Conservation (phyloP, 2,888 invertebrate genomes). For the Disparrhopalites patrizii region DNA sequence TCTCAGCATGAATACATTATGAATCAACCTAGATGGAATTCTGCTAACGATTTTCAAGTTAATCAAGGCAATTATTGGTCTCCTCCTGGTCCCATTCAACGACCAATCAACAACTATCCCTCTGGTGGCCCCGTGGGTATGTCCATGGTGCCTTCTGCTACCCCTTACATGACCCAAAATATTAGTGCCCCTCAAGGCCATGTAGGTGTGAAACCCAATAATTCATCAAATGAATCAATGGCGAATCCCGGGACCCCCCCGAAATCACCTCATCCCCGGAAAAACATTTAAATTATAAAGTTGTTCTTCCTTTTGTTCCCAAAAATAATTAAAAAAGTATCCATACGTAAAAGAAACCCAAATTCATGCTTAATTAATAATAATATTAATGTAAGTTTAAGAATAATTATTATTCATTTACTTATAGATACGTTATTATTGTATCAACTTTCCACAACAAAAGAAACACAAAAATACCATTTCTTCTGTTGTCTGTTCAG, state of each 20-base stretch:
- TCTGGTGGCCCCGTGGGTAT: slow-evolving; percentile 20
- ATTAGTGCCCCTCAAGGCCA: slow-evolving; percentile 10
- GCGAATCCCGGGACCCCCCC: slow-evolving; percentile 22
- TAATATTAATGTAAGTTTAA: slow-evolving; percentile 6
- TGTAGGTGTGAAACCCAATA: slow-evolving; percentile 24
- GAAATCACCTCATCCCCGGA: slow-evolving; percentile 18
- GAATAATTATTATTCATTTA: slow-evolving; percentile 1
- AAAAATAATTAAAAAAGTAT: too few species aligned
- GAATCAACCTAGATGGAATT: slow-evolving; percentile 20
- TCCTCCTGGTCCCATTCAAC: slow-evolving; percentile 17
- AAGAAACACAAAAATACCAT: neutral
- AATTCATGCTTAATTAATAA: slow-evolving; percentile 11
- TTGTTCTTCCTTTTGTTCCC: slow-evolving; percentile 14
- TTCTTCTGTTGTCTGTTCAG: too few species aligned
- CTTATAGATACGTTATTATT: too few species aligned
- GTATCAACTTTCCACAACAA: neutral
- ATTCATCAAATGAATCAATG: slow-evolving; percentile 25
- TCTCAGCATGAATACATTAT: slow-evolving; percentile 15
- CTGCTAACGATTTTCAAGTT: slow-evolving; percentile 4
- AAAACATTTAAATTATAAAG: slow-evolving; percentile 6
- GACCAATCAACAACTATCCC: slow-evolving; percentile 19
- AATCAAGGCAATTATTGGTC: slow-evolving; percentile 15
- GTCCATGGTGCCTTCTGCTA: slow-evolving; percentile 23
- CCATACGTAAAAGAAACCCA: too few species aligned
- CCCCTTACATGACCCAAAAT: slow-evolving; percentile 19